These are phyloP conservation scores for Stigmatopora nigra DNA, from an alignment of 2,113 vertebrate genomes.

Conservation along the genomic window DNA sequence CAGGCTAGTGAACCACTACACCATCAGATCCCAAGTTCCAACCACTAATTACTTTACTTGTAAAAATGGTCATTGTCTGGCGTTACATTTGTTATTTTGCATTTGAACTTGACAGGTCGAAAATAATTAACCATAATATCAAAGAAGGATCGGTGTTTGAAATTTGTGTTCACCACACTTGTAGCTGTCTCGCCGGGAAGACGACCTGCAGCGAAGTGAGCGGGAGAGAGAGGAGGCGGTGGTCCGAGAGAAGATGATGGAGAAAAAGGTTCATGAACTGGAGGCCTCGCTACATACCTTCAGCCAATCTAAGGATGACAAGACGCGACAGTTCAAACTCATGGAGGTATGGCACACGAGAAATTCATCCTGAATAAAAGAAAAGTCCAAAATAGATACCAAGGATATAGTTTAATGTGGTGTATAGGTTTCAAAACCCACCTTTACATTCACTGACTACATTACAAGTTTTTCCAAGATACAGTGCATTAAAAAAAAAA, in stretches of 20 bases:
- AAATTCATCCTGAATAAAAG: neutral
- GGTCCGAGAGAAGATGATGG: conserved; percentile 72
- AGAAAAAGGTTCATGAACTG: conserved; percentile 78
- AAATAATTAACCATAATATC: neutral
- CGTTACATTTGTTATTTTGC: neutral
- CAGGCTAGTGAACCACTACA: too few species aligned
- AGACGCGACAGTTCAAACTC: conserved; percentile 76
- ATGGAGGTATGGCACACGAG: conserved; percentile 76
- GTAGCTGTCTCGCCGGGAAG: conserved; percentile 76
- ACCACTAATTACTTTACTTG: too few species aligned
- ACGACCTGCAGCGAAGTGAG: conserved; percentile 76
- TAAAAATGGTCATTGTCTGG: neutral
- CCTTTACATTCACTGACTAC: neutral
- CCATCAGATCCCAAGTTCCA: too few species aligned
- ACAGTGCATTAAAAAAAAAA: neutral
- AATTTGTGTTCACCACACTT: conserved; percentile 17
- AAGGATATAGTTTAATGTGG: too few species aligned
- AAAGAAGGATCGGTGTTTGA: neutral
- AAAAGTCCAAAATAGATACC: neutral
- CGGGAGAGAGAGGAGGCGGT: conserved; percentile 78
- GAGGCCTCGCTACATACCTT: conserved; percentile 78
- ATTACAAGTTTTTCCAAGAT: neutral
- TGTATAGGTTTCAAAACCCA: too few species aligned
- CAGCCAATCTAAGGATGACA: conserved; percentile 76
- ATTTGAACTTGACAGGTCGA: neutral